Conservation (phyloP, 2,113 vertebrate species). For the Holacanthus passer region DNA sequence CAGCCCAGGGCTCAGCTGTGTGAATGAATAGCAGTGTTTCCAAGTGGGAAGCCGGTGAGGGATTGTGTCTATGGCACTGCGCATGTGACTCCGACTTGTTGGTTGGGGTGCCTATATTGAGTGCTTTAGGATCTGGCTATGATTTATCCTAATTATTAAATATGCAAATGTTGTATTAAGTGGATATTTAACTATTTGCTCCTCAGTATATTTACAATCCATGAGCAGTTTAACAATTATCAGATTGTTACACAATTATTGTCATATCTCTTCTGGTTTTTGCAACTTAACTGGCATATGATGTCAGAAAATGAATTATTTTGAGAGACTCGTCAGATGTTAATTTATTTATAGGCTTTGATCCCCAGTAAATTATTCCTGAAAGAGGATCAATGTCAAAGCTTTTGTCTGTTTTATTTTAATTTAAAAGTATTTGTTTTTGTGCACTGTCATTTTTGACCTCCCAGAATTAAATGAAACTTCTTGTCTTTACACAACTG, state of each 20-base stretch:
- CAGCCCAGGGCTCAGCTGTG: too few relatives aligned
- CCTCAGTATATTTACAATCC: background rate
- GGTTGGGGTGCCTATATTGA: too few relatives aligned
- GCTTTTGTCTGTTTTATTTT: background rate
- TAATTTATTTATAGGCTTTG: background rate
- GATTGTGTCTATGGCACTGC: too few relatives aligned
- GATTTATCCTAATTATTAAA: too few relatives aligned
- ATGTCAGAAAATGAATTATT: background rate
- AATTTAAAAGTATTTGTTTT: background rate
- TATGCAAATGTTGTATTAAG: too few relatives aligned
- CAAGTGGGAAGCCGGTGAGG: too few relatives aligned
- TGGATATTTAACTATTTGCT: background rate
- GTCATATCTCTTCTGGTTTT: background rate
- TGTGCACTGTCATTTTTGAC: background rate
- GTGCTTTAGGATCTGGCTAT: too few relatives aligned
- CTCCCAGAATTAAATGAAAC: background rate
- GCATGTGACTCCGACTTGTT: too few relatives aligned
- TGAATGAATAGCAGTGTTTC: too few relatives aligned
- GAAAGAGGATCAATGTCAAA: background rate
- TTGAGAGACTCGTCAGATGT: background rate
- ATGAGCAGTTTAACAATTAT: background rate
- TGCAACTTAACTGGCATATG: too few relatives aligned
- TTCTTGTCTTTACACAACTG: background rate
- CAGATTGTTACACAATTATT: background rate
- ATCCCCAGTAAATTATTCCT: background rate